Conservation (phyloP, 2,113 vertebrate species). For the Oriolus oriolus region DNA sequence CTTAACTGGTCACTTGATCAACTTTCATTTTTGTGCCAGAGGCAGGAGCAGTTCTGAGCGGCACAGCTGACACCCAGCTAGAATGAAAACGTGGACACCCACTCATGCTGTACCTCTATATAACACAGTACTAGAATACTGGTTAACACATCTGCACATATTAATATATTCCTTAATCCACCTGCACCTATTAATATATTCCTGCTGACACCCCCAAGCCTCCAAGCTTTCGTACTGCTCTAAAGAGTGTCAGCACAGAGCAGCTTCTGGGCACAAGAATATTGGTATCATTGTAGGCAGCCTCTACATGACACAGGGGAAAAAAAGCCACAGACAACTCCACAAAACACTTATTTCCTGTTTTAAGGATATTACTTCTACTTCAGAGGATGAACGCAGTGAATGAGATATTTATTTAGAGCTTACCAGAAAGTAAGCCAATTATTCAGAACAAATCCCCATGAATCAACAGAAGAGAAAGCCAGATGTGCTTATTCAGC, state of each 20-base stretch:
- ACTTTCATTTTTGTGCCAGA: not conserved
- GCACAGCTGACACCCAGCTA: not conserved
- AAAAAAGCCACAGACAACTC: not conserved
- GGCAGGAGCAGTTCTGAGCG: not conserved
- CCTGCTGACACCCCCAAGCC: not conserved
- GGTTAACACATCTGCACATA: not conserved
- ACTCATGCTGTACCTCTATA: not conserved
- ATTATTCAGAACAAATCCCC: conserved; percentile 29
- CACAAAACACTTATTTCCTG: not conserved
- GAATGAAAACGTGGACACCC: not conserved
- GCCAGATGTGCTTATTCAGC: conserved; percentile 3
- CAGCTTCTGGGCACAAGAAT: not conserved
- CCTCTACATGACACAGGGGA: not conserved
- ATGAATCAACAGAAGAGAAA: not conserved
- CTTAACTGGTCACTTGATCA: not conserved
- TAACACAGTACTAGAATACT: not conserved
- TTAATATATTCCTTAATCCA: not conserved
- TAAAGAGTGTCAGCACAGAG: not conserved
- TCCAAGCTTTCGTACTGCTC: not conserved
- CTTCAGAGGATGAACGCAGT: not conserved
- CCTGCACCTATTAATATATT: not conserved
- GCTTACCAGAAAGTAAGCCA: conserved; percentile 31
- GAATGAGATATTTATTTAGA: not conserved
- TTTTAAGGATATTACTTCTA: not conserved
- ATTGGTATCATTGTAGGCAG: not conserved